A percentile compares a stretch with the other conserved stretches of the same genome.
phyloP scores from a whole-genome alignment of 2,888 invertebrate genomes.

The Erpobdella octoculata region DNA sequence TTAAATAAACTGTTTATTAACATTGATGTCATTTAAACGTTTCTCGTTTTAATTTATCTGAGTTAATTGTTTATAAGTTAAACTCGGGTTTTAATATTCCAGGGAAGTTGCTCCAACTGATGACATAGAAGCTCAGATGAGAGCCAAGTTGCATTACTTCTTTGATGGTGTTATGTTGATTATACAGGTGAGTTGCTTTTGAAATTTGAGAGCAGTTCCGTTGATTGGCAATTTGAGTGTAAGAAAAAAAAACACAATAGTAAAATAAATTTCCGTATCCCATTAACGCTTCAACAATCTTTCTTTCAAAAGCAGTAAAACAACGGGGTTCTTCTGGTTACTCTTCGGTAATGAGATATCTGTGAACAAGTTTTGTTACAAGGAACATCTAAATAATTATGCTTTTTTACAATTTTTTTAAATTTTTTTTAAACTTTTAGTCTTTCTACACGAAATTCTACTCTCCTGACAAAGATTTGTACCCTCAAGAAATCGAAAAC shows the following conservation, averaged over 20 bases:
- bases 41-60: no score
- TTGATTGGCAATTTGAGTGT: not conserved
- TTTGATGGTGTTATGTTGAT: conserved; percentile 50
- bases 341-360: no score
- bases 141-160: conserved; percentile 49
- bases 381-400: not conserved
- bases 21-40: not conserved
- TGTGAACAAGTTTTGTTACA: not conserved
- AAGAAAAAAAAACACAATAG: not conserved
- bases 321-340: no score
- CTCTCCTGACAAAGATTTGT: conserved; percentile 46
- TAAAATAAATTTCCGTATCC: not conserved
- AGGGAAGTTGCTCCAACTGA: conserved; percentile 35
- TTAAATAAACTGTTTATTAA: not conserved
- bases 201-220: not conserved
- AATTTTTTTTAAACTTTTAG: conserved; percentile 35
- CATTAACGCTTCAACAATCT: no score
- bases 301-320: no score
- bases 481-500: conserved; percentile 48
- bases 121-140: conserved; percentile 40
- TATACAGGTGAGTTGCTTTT: conserved; percentile 38
- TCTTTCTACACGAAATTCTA: conserved; percentile 50
- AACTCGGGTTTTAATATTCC: no score
- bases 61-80: no score
- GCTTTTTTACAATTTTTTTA: not conserved